Evolutionary conservation across 2,888 invertebrate species (phyloP).

Genomic region (Gibbula magus): DNA sequence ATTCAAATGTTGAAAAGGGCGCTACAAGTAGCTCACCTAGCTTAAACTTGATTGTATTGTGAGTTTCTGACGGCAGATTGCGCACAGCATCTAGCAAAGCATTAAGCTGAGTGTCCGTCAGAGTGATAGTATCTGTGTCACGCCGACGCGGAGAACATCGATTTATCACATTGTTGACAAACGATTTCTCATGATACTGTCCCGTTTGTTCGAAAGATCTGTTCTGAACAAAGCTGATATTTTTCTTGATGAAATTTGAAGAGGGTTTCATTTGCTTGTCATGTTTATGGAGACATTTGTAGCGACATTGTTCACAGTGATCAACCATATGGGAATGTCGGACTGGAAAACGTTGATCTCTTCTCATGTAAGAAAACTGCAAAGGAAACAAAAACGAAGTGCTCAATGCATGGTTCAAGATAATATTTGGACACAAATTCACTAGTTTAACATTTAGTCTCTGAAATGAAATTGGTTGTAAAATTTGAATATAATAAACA

Average conservation of each 20-base stretch:
- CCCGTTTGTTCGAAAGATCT: neutral
- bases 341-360: neutral
- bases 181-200: neutral
- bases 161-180: neutral
- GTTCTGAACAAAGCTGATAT: neutral
- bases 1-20: no score
- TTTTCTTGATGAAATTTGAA: neutral
- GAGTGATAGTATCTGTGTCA: neutral
- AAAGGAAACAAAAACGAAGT: neutral
- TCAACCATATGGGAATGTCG: neutral
- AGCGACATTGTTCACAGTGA: neutral
- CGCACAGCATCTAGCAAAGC: neutral
- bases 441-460: neutral
- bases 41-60: neutral
- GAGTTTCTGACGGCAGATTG: neutral
- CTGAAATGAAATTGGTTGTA: neutral
- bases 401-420: neutral
- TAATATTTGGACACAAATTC: neutral
- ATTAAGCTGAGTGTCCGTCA: neutral
- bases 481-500: neutral
- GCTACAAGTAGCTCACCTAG: neutral
- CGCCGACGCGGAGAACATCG: neutral
- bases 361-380: neutral
- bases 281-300: neutral
- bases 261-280: neutral